A percentile compares a stretch with the other conserved stretches of the same genome.
Evolutionary conservation across 2,797 vertebrate genomes (phyloP).

Genomic region (Ataeniobius toweri): DNA sequence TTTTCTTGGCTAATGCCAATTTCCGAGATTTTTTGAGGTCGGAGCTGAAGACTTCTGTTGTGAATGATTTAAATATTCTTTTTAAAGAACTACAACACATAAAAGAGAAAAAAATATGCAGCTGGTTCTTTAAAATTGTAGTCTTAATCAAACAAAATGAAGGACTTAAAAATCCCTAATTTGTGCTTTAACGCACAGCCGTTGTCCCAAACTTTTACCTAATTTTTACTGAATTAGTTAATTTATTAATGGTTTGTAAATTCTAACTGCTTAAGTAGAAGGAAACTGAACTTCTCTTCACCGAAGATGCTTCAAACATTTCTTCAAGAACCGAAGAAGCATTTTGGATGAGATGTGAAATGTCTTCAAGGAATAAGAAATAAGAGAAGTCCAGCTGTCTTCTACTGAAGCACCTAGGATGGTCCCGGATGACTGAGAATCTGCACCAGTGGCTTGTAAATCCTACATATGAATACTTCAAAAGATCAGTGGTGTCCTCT

Average conservation of each 20-base stretch:
- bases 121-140: background rate
- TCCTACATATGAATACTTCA: background rate
- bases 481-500: background rate
- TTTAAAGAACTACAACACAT: background rate
- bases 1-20: background rate
- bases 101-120: background rate
- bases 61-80: background rate
- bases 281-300: background rate
- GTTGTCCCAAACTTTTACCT: background rate
- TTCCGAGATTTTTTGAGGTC: background rate
- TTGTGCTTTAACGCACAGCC: background rate
- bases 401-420: too few relatives aligned
- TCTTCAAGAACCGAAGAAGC: background rate
- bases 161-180: background rate
- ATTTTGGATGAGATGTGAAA: background rate
- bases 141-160: background rate
- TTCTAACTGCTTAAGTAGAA: background rate
- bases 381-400: background rate
- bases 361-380: too few relatives aligned
- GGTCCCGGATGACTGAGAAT: background rate
- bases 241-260: background rate
- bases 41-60: background rate
- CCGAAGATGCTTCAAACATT: background rate
- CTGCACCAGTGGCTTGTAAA: background rate
- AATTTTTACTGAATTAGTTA: background rate